Base-by-base conservation (phyloP, 2,113 vertebrate genomes). In the Pterocles gutturalis region DNA sequence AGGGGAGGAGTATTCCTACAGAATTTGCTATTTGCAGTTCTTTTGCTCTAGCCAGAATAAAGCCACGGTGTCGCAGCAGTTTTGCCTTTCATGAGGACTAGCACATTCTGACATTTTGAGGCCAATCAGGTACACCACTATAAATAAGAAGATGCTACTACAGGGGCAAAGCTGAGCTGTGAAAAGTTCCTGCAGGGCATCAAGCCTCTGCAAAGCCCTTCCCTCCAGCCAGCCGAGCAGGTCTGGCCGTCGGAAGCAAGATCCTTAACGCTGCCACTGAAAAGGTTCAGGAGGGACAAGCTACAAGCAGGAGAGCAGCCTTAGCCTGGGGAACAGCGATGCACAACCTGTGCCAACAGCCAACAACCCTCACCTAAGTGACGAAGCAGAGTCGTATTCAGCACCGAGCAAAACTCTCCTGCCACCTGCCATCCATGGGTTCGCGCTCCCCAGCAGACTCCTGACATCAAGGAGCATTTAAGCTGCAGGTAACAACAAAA, bases 51-150 rank as follows among this genome's bases (percentile, higher is more conserved):
- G 78, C 62, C 66, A 80, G 90, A 87, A 90, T 8, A 45, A 95
- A 80, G 85, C 75, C 79, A 13, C 5, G 0, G n/a, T 9, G 64
- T 21, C 71, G 29, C 51, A 28, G 93, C 67, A 55, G 67, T 36
- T 81, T 31, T 66, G 38, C 67, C 75, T 96, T 91, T 93, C 6
- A 93, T 79, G 49, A 9, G 87, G 86, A 65, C 84, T 45, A 18
- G 58, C 58, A 58, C 46, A 4, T 43, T 45, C 38, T 79, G 93
- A 94, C 90, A 15, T 80, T 95, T 96, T 87, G 88, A 92, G 90
- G 95, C 88, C 88, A 86, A 33, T 7, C 76, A 91, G 85, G 88
- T 88, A 48, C 9, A 2, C 45, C 9, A 2, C 55, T 46, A 43
- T 34, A 75, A 93, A 95, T 43, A 92, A 73, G 65, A 66, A 57